A percentile compares a stretch with the other conserved stretches of the same genome.
These are phyloP conservation scores for Sphaeramia orbicularis DNA, from an alignment of 2,797 vertebrate species.

Conservation along the genomic window DNA sequence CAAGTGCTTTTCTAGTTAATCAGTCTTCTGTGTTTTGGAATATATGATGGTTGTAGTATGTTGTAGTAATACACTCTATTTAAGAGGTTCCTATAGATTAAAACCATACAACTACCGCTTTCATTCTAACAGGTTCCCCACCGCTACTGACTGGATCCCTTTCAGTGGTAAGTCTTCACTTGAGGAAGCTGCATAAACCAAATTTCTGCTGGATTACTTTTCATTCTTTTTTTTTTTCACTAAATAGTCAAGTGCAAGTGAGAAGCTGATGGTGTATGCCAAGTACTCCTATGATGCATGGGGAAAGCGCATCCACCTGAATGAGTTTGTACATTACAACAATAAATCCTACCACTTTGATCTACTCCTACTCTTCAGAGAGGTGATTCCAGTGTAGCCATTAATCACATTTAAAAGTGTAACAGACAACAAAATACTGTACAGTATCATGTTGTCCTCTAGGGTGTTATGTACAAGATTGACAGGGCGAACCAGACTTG, in stretches of 20 bases:
- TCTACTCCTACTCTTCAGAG: slow-evolving; percentile 71
- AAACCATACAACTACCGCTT: not conserved
- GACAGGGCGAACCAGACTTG: slow-evolving; percentile 60
- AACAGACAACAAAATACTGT: not conserved
- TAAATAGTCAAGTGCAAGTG: slow-evolving; percentile 50
- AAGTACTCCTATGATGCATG: slow-evolving; percentile 75
- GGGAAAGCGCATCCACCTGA: slow-evolving; percentile 67
- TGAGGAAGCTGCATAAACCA: not conserved
- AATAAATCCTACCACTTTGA: slow-evolving; percentile 60
- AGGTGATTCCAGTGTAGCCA: slow-evolving; percentile 51
- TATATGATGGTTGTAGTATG: too few species aligned
- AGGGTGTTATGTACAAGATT: slow-evolving; percentile 72
- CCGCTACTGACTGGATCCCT: slow-evolving; percentile 69
- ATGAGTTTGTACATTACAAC: slow-evolving; percentile 36
- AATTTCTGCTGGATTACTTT: not conserved
- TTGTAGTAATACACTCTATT: too few species aligned
- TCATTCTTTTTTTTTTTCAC: not conserved
- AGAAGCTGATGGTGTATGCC: slow-evolving; percentile 31
- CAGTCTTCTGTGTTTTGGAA: too few species aligned
- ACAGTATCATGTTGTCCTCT: not conserved
- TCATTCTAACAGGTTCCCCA: slow-evolving; percentile 64
- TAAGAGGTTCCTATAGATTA: too few species aligned
- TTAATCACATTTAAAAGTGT: not conserved
- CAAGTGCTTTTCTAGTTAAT: too few species aligned
- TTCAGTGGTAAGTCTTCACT: slow-evolving; percentile 63